A percentile compares a stretch with the other conserved stretches of the same genome.
phyloP scores from a whole-genome alignment of 2,888 invertebrate genomes.

The Sarcophaga rosellei region DNA sequence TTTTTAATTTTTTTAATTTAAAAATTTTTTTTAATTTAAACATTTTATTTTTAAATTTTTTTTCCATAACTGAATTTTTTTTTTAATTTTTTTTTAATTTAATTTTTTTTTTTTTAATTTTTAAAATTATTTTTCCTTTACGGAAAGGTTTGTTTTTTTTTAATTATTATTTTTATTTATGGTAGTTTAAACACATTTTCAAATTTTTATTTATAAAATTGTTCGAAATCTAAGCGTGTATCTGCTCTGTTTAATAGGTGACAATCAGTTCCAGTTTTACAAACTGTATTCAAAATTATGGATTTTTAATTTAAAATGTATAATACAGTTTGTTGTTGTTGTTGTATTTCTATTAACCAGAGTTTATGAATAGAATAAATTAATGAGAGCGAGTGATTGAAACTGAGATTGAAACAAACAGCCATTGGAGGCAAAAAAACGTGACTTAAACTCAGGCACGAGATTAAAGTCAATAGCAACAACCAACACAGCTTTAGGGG shows the following conservation, averaged over 20 bases:
- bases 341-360: not conserved
- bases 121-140: too few relatives aligned
- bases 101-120: too few relatives aligned
- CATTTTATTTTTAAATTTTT: too few relatives aligned
- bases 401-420: not conserved
- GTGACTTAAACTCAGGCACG: constrained; percentile 61
- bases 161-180: too few relatives aligned
- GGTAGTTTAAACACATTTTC: not conserved
- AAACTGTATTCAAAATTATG: too few relatives aligned
- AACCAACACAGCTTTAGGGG: too few relatives aligned
- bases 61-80: too few relatives aligned
- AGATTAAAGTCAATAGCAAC: constrained; percentile 38
- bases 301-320: constrained; percentile 8
- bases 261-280: constrained; percentile 38
- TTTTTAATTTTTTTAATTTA: too few relatives aligned
- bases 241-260: not conserved
- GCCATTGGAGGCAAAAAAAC: constrained; percentile 41
- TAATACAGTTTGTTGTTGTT: constrained; percentile 10
- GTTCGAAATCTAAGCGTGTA: not conserved
- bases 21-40: too few relatives aligned
- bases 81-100: too few relatives aligned
- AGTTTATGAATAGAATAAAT: constrained; percentile 44
- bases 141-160: too few relatives aligned
- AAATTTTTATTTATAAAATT: constrained; percentile 22
- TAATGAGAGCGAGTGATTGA: constrained; percentile 9